Evolutionary conservation across 2,113 vertebrate species (phyloP).

Genomic region (Xiphophorus couchianus): DNA sequence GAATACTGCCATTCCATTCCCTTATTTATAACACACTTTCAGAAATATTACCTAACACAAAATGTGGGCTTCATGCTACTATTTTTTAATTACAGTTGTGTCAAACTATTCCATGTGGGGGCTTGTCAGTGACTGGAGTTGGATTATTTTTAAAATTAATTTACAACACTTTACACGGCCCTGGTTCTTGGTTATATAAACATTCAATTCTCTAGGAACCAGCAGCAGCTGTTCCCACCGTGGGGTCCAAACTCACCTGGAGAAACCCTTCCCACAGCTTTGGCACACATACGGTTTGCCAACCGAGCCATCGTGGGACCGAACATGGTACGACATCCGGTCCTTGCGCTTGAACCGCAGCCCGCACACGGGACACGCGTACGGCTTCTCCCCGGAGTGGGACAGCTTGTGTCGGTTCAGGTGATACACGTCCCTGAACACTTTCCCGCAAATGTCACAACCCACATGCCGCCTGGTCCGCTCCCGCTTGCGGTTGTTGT

Average conservation of each 20-base stretch:
- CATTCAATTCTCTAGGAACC: no score
- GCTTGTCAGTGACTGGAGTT: no score
- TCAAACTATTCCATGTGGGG: no score
- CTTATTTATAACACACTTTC: no score
- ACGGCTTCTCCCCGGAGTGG: conserved; percentile 98
- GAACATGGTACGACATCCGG: conserved; percentile 98
- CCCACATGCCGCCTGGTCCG: conserved; percentile 95
- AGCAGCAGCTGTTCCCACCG: no score
- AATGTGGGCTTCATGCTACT: no score
- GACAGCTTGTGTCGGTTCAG: conserved; percentile 99
- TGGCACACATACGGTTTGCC: conserved; percentile 99
- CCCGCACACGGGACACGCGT: conserved; percentile 95
- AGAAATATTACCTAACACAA: no score
- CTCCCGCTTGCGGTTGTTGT: conserved; percentile 90
- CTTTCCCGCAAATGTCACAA: conserved; percentile 98
- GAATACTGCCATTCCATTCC: no score
- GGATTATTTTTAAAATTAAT: background rate
- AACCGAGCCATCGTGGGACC: conserved; percentile 96
- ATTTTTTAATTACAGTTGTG: no score
- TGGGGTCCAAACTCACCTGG: conserved; percentile 85
- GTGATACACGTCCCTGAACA: conserved; percentile 98
- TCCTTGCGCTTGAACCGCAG: conserved; percentile 98
- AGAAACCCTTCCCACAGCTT: conserved; percentile 99
- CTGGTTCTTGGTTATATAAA: no score
- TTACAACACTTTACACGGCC: no score